Evolutionary conservation across 2,113 vertebrate species (phyloP).

Genomic region (Cyanoliseus patagonus): DNA sequence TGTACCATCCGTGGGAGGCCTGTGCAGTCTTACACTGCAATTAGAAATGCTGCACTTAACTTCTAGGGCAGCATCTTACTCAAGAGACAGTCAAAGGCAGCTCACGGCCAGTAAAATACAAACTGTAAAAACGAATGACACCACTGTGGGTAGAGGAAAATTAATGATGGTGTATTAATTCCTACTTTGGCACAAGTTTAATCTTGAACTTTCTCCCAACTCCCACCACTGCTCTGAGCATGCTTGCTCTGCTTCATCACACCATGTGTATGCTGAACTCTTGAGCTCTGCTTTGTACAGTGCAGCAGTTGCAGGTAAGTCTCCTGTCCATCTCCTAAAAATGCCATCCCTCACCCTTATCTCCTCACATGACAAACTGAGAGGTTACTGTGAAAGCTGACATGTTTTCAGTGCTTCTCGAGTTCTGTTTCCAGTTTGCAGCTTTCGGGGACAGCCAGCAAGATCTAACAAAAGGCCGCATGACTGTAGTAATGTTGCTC

Average conservation of each 20-base stretch:
- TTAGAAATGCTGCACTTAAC: not conserved
- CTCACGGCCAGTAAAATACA: not conserved
- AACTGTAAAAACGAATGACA: not conserved
- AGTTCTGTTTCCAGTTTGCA: not conserved
- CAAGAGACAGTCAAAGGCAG: not conserved
- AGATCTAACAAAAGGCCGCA: accelerated
- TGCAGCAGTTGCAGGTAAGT: not conserved
- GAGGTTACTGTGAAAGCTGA: not conserved
- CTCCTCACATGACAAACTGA: not conserved
- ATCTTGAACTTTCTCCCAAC: not conserved
- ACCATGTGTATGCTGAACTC: accelerated
- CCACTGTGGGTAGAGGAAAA: not conserved
- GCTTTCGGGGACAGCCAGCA: not conserved
- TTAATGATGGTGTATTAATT: not conserved
- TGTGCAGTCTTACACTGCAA: not conserved
- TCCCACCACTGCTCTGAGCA: not conserved
- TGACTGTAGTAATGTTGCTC: not conserved
- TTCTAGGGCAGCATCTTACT: not conserved
- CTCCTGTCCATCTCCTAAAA: not conserved
- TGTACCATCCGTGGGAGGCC: not conserved
- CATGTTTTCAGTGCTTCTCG: accelerated
- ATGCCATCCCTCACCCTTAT: not conserved
- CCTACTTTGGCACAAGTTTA: not conserved
- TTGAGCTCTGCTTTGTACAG: accelerated
- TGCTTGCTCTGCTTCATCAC: not conserved